Percentiles rank a stretch among this genome's conserved stretches.
Conservation (phyloP, 1,140 invertebrate species). For the Hestina assimilis region DNA sequence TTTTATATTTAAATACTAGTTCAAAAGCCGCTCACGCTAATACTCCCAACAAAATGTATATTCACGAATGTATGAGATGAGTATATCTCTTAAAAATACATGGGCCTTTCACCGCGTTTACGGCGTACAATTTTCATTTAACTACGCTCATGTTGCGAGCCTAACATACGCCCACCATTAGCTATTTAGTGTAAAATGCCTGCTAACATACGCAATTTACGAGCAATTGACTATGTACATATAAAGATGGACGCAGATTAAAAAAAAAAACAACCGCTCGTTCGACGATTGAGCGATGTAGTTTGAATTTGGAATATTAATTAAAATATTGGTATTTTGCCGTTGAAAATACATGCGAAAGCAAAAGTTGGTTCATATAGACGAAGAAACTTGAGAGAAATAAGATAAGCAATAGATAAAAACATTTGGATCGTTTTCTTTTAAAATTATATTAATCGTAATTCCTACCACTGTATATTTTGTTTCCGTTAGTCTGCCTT, state of each 20-base stretch:
- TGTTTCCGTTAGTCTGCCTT: too few species aligned
- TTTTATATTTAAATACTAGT: neutral
- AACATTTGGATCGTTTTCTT: too few species aligned
- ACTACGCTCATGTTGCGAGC: constrained; percentile 20
- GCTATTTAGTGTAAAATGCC: constrained; percentile 28
- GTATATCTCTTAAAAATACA: constrained; percentile 25
- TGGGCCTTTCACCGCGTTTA: constrained; percentile 10
- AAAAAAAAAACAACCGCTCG: neutral
- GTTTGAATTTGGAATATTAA: too few species aligned
- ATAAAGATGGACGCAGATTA: neutral
- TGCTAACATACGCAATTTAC: constrained; percentile 22
- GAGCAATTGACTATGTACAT: constrained; percentile 20
- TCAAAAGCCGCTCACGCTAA: constrained; percentile 1
- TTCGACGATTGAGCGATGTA: too few species aligned
- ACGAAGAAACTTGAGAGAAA: too few species aligned
- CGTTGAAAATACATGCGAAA: too few species aligned
- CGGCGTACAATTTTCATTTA: constrained; percentile 30
- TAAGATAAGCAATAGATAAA: too few species aligned
- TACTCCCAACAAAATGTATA: neutral
- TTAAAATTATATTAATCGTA: too few species aligned
- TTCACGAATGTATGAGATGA: constrained; percentile 8
- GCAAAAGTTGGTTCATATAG: too few species aligned
- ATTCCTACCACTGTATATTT: too few species aligned
- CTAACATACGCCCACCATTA: constrained; percentile 21
- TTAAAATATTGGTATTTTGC: too few species aligned